Conservation (phyloP, 2,888 invertebrate genomes). For the Latheticus oryzae region DNA sequence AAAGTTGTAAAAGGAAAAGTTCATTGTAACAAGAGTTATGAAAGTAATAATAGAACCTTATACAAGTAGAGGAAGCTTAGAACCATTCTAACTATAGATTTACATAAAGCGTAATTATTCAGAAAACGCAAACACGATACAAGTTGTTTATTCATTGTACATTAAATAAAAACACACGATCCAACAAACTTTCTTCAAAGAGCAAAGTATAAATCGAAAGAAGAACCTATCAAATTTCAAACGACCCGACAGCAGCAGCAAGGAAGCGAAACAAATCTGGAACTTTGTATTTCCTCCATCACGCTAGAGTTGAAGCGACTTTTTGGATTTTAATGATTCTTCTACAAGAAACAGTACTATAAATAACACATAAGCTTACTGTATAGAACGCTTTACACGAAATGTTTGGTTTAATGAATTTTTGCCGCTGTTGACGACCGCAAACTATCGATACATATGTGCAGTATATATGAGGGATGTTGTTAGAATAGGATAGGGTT, state of each 20-base stretch:
- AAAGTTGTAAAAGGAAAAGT: no score
- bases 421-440: neutral
- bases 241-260: conserved; percentile 1
- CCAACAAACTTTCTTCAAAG: no score
- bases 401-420: neutral
- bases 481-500: no score
- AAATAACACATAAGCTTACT: conserved; percentile 7
- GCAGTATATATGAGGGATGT: no score
- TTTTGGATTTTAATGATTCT: conserved; percentile 18
- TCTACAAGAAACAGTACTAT: conserved; percentile 5
- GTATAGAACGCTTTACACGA: neutral
- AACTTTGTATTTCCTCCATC: conserved; percentile 17
- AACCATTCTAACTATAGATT: conserved; percentile 1
- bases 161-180: no score
- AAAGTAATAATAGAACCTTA: no score
- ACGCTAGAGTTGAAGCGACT: conserved; percentile 1
- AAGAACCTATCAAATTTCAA: conserved; percentile 26
- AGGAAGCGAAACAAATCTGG: conserved; percentile 9
- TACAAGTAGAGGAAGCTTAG: no score
- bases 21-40: no score
- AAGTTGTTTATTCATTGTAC: conserved; percentile 1
- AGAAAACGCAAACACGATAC: conserved; percentile 9
- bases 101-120: neutral
- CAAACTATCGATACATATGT: neutral
- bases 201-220: conserved; percentile 7